Evolutionary conservation across 2,888 invertebrate genomes (phyloP), one percentile per base, ranked within the genome.

Genomic region (Drosophila demipolita): DNA sequence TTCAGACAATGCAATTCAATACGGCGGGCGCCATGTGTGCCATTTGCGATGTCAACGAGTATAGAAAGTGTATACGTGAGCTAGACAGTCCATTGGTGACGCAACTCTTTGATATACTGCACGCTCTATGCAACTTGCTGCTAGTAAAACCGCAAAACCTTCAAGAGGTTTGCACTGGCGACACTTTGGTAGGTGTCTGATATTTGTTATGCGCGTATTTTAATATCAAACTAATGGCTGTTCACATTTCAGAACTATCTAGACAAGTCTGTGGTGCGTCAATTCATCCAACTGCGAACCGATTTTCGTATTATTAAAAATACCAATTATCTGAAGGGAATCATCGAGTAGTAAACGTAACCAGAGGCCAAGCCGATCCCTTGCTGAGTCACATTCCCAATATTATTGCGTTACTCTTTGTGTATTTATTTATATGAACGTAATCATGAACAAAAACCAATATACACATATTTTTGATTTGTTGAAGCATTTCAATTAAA

Each of bases 41-140:
- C 3, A 98, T 99, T 84, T 99, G 99, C 93, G 99, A 99, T 94
- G 97, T 99, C 82, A 99, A 99, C 90, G 99, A 99, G 93, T 99
- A 99, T 93, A 95, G 99, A 26, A 97, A 97, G 83, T 97, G 97
- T 91, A 96, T 96, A n/a, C 90, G 94, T 0, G 95, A 96, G 55
- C 94, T 96, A 66, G 94, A 96, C 63, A 96, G 98, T 11, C 94
- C 96, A 3, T 94, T 98, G 59, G 96, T 99, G 45, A 96, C 95
- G 52, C 96, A 96, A 68, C 94, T 99, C n/a, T 99, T 99, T 94
- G 98, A 99, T 94, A 97, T 98, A 29, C 94, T 99, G 50, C 98
- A 99, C 93, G 98, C 98, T 4, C 95, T 99, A 57, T 99, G 99
- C 93, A 99, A 99, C 94, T 94, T 99, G 69, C 94, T 99, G 78